A percentile compares a stretch with the other conserved stretches of the same genome.
Evolutionary conservation across 2,113 vertebrate genomes (phyloP).

Genomic region (Phyllopteryx taeniolatus): DNA sequence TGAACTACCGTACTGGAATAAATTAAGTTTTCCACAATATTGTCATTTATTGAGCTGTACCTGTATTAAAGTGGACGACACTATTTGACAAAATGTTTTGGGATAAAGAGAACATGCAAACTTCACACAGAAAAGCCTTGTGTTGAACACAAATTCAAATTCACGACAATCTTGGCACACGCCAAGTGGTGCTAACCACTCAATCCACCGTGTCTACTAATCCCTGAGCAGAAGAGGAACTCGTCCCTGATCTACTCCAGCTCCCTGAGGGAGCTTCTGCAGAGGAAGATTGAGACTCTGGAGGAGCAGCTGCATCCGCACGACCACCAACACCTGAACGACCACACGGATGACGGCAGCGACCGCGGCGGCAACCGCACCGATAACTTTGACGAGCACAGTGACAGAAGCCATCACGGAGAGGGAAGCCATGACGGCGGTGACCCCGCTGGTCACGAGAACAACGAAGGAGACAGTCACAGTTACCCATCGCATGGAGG

Average conservation of each 20-base stretch:
- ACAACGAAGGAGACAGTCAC: slow-evolving; percentile 55
- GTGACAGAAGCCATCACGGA: slow-evolving; percentile 1
- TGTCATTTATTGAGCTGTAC: too few species aligned
- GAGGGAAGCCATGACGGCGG: not conserved
- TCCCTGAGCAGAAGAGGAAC: slow-evolving; percentile 70
- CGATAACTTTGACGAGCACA: not conserved
- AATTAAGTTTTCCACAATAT: too few species aligned
- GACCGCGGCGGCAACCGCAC: slow-evolving; percentile 4
- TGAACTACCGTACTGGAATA: too few species aligned
- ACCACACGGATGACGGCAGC: not conserved
- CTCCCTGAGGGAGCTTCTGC: slow-evolving; percentile 77
- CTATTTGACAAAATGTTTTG: too few species aligned
- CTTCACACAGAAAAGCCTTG: not conserved
- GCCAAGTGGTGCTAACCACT: not conserved
- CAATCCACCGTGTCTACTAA: not conserved
- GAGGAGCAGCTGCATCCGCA: slow-evolving; percentile 75
- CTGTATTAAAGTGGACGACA: too few species aligned
- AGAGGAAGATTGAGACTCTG: slow-evolving; percentile 77
- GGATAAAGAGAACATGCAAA: not conserved
- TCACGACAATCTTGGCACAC: not conserved
- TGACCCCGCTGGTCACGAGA: slow-evolving; percentile 24
- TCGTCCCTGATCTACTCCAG: slow-evolving; percentile 72
- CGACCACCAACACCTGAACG: not conserved
- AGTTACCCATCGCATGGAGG: slow-evolving; percentile 35
- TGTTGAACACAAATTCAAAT: not conserved